phyloP scores from a whole-genome alignment of 2,113 vertebrate genomes.

The Ursus arctos region DNA sequence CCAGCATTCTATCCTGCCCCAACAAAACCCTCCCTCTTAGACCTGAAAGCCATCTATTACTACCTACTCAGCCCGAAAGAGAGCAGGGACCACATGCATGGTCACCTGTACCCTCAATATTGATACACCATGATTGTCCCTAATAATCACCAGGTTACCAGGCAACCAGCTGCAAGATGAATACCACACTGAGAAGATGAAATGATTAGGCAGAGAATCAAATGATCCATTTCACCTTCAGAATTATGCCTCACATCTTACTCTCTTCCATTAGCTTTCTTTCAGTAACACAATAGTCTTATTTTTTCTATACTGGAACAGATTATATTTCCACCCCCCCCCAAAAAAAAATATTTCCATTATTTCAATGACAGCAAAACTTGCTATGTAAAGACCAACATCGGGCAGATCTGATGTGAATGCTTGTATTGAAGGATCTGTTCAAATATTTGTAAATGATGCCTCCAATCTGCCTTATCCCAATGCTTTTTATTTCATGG shows the following conservation, averaged over 20 bases:
- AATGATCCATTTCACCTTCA: background rate
- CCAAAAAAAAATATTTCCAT: background rate
- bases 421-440: conserved; percentile 64
- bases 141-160: background rate
- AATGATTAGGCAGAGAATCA: conserved; percentile 46
- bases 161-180: background rate
- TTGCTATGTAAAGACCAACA: conserved; percentile 55
- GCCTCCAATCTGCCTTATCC: conserved; percentile 43
- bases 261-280: background rate
- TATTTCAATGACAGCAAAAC: conserved; percentile 74
- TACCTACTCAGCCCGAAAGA: fast-evolving
- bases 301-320: conserved; percentile 46
- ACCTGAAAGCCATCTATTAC: background rate
- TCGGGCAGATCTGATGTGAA: conserved; percentile 67
- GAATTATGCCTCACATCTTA: conserved; percentile 43
- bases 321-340: conserved; percentile 36
- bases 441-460: conserved; percentile 75
- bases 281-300: background rate
- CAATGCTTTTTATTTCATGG: background rate
- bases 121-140: background rate
- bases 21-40: background rate
- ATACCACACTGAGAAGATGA: background rate
- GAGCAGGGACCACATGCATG: background rate
- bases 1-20: background rate
- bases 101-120: background rate